phyloP scores from a whole-genome alignment of 2,113 vertebrate genomes.

The Microcebus ravelobensis region DNA sequence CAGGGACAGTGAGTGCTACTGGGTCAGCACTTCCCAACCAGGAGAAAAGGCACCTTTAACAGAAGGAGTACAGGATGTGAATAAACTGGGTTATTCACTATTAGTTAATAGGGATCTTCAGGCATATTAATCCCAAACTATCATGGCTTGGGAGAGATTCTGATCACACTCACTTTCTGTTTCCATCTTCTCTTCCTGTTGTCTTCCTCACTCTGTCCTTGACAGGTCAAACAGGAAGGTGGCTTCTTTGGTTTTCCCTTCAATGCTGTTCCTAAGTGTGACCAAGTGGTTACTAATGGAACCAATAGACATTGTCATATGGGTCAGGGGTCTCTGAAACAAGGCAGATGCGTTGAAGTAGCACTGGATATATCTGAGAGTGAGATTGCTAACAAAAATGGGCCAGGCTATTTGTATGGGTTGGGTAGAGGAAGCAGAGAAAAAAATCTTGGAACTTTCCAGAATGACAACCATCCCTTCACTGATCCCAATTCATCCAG shows the following conservation, averaged over 20 bases:
- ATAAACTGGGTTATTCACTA: too few species aligned
- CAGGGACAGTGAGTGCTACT: rapidly evolving
- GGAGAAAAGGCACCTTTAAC: not conserved
- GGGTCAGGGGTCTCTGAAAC: not conserved
- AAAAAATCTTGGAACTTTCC: constrained; percentile 24
- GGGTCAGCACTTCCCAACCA: rapidly evolving
- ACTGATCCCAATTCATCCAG: not conserved
- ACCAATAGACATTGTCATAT: too few species aligned
- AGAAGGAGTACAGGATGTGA: not conserved
- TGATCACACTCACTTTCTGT: not conserved
- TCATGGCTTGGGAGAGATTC: not conserved
- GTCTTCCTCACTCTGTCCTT: not conserved
- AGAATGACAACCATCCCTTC: not conserved
- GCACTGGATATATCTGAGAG: not conserved
- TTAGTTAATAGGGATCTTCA: not conserved
- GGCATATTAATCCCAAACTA: too few species aligned
- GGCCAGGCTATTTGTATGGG: not conserved
- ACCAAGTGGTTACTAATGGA: too few species aligned
- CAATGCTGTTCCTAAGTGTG: not conserved
- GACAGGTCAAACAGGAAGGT: not conserved
- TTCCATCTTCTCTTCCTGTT: not conserved
- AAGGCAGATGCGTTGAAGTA: not conserved
- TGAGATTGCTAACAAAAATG: not conserved
- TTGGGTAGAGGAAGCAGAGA: not conserved
- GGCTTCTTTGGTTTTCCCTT: not conserved